Evolutionary conservation across 2,797 vertebrate species (phyloP), one percentile per base, ranked within the genome.

Genomic region (Paratrypauchen microcephalus): DNA sequence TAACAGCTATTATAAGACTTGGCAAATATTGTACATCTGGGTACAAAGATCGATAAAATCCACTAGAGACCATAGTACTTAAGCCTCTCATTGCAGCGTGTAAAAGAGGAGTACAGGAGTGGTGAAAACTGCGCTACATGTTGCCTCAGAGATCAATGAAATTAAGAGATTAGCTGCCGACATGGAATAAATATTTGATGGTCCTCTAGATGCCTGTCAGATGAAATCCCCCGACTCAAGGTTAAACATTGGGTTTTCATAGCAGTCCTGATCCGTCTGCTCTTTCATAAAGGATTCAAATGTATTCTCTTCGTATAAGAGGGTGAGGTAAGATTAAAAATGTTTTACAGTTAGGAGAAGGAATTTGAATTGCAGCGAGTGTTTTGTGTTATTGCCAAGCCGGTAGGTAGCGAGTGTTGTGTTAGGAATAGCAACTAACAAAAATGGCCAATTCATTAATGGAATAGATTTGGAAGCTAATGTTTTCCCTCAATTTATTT

Each of bases 121-220:
- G 47, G 63, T 75, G 74, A 74, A 73, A 75, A 77, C 18, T 32
- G 65, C 16, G 52, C 28, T 71, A 75, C 36, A 75, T 78, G 70
- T 85, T 84, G 69, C 75, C 75, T 74, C 65, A 74, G 68, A 74
- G 48, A 78, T 83, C 69, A 79, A 54, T 74, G 13, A 55, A 79
- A 76, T 82, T 70, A 73, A 58, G 45, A 69, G 19, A 67, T 75
- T 15, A 58, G 63, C 56, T 28, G 26, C 60, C 54, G 72, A 56
- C 30, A 64, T 62, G 36, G 60, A 39, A 63, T 84, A 21, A 79
- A 71, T 72, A 75, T 80, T 81, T 79, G 59, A 80, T 81, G 56
- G 19, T 65, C 61, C 75, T 83, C 70, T 76, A 45, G 30, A 69
- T 48, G 54, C 11, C 50, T 55, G 36, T 78, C 75, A 68, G 26